Base-by-base conservation (phyloP, 2,888 invertebrate species). In the Luperina nickerlii region DNA sequence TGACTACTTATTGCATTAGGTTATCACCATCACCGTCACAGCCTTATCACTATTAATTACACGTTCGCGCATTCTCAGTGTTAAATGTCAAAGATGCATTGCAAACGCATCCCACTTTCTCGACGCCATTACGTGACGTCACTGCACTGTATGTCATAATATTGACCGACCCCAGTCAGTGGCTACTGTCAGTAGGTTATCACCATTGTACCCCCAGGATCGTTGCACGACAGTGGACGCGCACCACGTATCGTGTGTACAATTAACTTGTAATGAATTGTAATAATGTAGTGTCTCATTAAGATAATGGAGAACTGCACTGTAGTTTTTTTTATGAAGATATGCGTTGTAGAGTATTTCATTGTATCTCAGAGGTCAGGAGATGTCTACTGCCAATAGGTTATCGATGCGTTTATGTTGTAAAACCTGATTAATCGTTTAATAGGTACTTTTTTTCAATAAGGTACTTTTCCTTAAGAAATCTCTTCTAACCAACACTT, bases 91-190 rank as follows among this genome's bases (percentile, higher is more conserved):
- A 81, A 84, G 71, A 72, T 84, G 78, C 63, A 68, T n/a, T 63
- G 45, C 70, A 78, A 68, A 72, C 79, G 79, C 75, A 82, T 82
- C 74, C 73, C 76, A 81, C 82, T 85, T 83, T 84, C 84, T 63
- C 82, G 78, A 74, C 73, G 82, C 85, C 86, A 84, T 84, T 57
- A 79, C 74, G 85, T 88, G 86, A 90, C 88, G 87, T 88, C 83
- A 82, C 38, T 32, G 2, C 42, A 74, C 65, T 45, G 8, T 73
- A 85, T 88, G 85, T 88, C 85, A 86, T 88, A 89, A 84, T 86
- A 84, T 87, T 88, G 90, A 88, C 90, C 87, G 91, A 90, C 88
- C 90, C 80, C 74, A 74, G 81, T 77, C 82, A 60, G 57, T 57
- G 11, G 5, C 57, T 60, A 5, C n/a, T 60, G 57, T n/a, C 57